phyloP scores from a whole-genome alignment of 2,797 vertebrate species.

The Streptopelia turtur region DNA sequence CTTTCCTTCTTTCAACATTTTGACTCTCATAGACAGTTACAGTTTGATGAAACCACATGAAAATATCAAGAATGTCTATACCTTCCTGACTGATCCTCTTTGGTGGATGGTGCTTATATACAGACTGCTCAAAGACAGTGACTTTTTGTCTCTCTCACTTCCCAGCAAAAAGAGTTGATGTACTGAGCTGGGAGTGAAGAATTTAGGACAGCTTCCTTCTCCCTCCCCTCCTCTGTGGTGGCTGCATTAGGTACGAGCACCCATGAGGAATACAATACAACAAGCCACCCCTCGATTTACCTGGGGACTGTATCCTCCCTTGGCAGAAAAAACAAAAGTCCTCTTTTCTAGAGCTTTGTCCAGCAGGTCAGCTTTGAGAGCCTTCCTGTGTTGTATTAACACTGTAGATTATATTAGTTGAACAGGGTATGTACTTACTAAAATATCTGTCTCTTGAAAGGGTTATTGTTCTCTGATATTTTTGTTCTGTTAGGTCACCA shows the following conservation, averaged over 20 bases:
- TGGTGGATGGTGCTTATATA: not conserved
- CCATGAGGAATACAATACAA: not conserved
- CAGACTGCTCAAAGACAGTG: not conserved
- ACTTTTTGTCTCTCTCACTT: not conserved
- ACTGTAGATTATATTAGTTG: not conserved
- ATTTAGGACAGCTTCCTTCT: not conserved
- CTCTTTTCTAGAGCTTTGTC: not conserved
- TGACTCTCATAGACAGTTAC: not conserved
- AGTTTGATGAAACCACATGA: not conserved
- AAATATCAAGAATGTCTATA: not conserved
- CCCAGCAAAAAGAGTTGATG: not conserved
- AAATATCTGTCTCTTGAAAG: slow-evolving; percentile 52
- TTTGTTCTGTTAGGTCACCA: slow-evolving; percentile 40
- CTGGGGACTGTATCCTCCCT: not conserved
- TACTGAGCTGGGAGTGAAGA: not conserved
- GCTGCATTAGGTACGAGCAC: not conserved
- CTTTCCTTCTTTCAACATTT: not conserved
- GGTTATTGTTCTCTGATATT: slow-evolving; percentile 54
- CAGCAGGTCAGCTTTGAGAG: not conserved
- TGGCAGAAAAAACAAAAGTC: not conserved
- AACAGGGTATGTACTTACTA: slow-evolving; percentile 40
- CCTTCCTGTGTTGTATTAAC: slow-evolving; percentile 40
- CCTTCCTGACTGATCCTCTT: not conserved
- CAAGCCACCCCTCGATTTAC: not conserved
- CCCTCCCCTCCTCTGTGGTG: not conserved